Evolutionary conservation across 2,888 invertebrate species (phyloP).

Genomic region (Drosophila tripunctata): DNA sequence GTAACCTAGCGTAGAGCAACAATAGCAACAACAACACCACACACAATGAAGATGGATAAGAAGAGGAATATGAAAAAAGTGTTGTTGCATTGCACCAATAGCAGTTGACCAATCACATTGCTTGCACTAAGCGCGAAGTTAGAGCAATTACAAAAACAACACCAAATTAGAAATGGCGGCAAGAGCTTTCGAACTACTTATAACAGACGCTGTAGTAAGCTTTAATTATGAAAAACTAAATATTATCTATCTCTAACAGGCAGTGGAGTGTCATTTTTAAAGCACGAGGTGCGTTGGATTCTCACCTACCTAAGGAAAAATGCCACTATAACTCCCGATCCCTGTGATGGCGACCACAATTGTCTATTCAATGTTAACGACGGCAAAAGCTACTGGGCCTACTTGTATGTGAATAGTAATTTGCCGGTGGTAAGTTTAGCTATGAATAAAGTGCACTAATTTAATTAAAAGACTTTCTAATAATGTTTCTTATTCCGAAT

Average conservation of each 20-base stretch:
- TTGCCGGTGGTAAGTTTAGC: conserved; percentile 77
- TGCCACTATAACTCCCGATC: conserved; percentile 81
- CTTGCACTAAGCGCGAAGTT: too few relatives aligned
- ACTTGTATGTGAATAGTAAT: conserved; percentile 71
- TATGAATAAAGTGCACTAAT: background rate
- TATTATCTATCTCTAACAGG: conserved; percentile 58
- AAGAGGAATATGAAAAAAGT: background rate
- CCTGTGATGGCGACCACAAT: conserved; percentile 77
- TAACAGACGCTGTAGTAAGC: too few relatives aligned
- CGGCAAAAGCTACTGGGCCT: conserved; percentile 79
- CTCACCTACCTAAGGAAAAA: conserved; percentile 76
- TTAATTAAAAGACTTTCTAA: background rate
- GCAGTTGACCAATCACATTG: background rate
- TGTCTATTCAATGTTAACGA: conserved; percentile 71
- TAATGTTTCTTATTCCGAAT: background rate
- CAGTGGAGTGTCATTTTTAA: conserved; percentile 72
- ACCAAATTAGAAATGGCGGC: background rate
- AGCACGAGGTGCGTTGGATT: conserved; percentile 81
- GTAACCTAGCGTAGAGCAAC: background rate
- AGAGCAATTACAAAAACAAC: background rate
- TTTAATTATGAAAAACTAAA: too few relatives aligned
- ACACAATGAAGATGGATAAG: background rate
- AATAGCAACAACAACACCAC: background rate
- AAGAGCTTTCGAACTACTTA: too few relatives aligned
- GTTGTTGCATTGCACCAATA: background rate